Evolutionary conservation across 37 sponge, comb jelly and placozoan species (phyloP).

Genomic region (Tethya wilhelma): DNA sequence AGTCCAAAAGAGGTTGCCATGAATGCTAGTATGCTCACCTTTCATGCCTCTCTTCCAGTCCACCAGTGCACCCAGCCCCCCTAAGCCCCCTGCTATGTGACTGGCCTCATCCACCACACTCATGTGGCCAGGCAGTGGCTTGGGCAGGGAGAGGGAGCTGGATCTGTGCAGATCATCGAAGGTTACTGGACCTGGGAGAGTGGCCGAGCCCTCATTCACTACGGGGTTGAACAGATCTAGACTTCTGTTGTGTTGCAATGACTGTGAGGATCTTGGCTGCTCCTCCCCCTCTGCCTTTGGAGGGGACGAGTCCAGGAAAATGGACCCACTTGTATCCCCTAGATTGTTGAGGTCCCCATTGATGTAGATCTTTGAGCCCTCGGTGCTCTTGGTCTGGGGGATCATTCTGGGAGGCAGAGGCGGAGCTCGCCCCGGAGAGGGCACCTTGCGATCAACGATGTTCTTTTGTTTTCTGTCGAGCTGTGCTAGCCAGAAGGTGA

Average conservation of each 20-base stretch:
- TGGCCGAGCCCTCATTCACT: too few relatives aligned
- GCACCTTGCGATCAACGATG: background rate
- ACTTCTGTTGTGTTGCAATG: too few relatives aligned
- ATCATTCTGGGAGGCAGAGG: slow-evolving; percentile 21
- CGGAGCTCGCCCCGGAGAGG: background rate
- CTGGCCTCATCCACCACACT: too few relatives aligned
- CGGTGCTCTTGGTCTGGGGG: slow-evolving; percentile 14
- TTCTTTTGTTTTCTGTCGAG: slow-evolving; percentile 73
- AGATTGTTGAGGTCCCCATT: slow-evolving; percentile 4
- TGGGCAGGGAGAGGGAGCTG: too few relatives aligned
- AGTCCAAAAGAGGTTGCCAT: background rate
- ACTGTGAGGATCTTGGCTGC: too few relatives aligned
- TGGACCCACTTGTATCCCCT: background rate
- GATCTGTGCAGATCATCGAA: too few relatives aligned
- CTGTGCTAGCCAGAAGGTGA: slow-evolving; percentile 75
- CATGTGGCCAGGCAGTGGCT: background rate
- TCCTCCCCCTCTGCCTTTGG: slow-evolving; percentile 30
- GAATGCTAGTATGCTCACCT: slow-evolving; percentile 35
- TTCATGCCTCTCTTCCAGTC: slow-evolving; percentile 64
- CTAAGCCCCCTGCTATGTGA: too few relatives aligned
- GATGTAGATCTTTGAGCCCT: slow-evolving; percentile 16
- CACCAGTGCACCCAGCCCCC: background rate
- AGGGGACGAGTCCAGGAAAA: too few relatives aligned
- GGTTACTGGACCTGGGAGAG: too few relatives aligned
- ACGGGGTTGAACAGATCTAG: too few relatives aligned